Conservation (phyloP, 2,797 vertebrate species). For the Dermochelys coriacea region DNA sequence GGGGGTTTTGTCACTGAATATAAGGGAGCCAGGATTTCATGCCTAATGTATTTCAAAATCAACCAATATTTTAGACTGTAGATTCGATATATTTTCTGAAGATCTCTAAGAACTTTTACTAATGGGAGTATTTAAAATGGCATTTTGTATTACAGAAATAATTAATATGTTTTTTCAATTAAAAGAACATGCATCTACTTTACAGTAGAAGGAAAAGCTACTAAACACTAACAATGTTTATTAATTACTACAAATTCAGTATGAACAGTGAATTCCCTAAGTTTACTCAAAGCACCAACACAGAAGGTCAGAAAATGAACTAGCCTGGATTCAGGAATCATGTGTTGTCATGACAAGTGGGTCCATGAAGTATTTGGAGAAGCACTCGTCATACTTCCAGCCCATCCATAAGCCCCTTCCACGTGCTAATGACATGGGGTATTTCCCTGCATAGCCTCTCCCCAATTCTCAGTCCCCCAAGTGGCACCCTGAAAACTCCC, state of each 20-base stretch:
- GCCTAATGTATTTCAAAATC: background rate
- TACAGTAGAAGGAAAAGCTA: background rate
- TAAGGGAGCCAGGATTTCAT: background rate
- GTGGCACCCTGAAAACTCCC: background rate
- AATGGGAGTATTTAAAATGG: background rate
- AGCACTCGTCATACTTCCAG: background rate
- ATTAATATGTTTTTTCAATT: background rate
- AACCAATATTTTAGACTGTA: background rate
- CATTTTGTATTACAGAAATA: background rate
- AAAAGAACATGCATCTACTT: background rate
- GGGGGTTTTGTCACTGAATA: background rate
- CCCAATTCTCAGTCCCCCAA: background rate
- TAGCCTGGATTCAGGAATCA: background rate
- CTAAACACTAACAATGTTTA: background rate
- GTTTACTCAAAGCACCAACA: background rate
- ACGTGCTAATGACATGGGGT: background rate
- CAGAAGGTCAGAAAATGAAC: background rate
- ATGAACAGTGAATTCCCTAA: background rate
- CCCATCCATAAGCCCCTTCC: background rate
- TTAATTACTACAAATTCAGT: background rate
- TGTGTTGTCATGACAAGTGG: background rate
- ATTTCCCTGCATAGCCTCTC: too few species aligned
- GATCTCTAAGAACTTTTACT: background rate
- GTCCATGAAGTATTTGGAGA: background rate
- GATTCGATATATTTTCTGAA: background rate